These are phyloP conservation scores for Drosophila truncata DNA, from an alignment of 1,140 invertebrate species.

Conservation along the genomic window DNA sequence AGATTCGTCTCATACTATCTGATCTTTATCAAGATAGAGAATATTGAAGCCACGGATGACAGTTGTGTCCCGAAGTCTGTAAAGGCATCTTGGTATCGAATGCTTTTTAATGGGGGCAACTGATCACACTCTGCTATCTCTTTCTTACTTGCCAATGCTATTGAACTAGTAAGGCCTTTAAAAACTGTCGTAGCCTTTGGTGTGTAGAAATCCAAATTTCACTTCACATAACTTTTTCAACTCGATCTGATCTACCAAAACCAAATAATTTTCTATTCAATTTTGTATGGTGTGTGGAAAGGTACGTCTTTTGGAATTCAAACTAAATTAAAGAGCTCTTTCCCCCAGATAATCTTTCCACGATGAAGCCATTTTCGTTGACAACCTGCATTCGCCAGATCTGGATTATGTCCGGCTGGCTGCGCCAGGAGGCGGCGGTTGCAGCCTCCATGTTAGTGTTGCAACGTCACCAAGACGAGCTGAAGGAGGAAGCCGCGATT, in stretches of 20 bases:
- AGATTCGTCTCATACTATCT: not conserved
- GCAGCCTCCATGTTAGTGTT: slow-evolving; percentile 61
- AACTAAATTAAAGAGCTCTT: not conserved
- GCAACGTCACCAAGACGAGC: slow-evolving; percentile 33
- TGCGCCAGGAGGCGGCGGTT: slow-evolving; percentile 65
- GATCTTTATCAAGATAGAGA: too few species aligned
- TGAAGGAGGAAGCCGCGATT: slow-evolving; percentile 7
- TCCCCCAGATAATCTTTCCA: slow-evolving; percentile 16
- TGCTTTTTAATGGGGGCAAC: too few species aligned
- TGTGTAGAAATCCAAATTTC: slow-evolving; percentile 11
- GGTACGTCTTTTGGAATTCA: not conserved
- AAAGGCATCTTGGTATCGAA: not conserved
- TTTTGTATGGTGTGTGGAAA: slow-evolving; percentile 29
- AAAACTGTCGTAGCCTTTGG: slow-evolving; percentile 4
- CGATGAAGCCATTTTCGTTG: slow-evolving; percentile 60
- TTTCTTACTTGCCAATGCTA: not conserved
- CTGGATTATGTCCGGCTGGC: slow-evolving; percentile 62
- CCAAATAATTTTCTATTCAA: slow-evolving; percentile 30
- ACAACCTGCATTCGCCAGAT: slow-evolving; percentile 57
- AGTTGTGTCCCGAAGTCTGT: not conserved
- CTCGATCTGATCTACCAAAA: not conserved
- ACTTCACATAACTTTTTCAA: slow-evolving; percentile 9
- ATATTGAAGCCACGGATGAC: too few species aligned
- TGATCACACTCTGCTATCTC: not conserved
- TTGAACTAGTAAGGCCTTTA: not conserved